Percentiles rank a stretch among this genome's conserved stretches.
Evolutionary conservation across 2,113 vertebrate genomes (phyloP).

Genomic region (Cololabis saira): DNA sequence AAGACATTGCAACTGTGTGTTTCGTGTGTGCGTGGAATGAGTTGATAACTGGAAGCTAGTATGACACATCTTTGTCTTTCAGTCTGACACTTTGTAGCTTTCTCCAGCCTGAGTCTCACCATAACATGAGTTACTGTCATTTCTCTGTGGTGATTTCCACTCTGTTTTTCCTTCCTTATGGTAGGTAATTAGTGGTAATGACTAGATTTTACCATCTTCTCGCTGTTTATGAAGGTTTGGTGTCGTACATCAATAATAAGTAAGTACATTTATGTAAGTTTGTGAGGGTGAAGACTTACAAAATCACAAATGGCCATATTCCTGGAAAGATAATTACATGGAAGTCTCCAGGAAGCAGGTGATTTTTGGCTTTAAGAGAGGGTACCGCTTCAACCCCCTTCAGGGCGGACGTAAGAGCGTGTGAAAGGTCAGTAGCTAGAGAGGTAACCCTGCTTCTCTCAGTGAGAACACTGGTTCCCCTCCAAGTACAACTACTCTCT

Average conservation of each 20-base stretch:
- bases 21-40: constrained; percentile 30
- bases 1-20: constrained; percentile 31
- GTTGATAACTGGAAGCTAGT: constrained; percentile 35
- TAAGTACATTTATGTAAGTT: constrained; percentile 3
- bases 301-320: constrained; percentile 37
- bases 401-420: constrained; percentile 42
- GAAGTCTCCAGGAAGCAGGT: constrained; percentile 60
- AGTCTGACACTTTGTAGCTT: constrained; percentile 53
- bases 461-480: constrained; percentile 39
- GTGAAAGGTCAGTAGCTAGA: constrained; percentile 47
- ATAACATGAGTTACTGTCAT: constrained; percentile 46
- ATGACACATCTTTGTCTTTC: constrained; percentile 59
- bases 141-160: constrained; percentile 21
- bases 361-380: constrained; percentile 39
- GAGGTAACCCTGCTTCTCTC: constrained; percentile 28
- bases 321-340: constrained; percentile 55
- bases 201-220: background rate
- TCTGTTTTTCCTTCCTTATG: background rate
- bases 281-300: constrained; percentile 10
- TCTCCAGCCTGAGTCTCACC: constrained; percentile 52
- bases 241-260: constrained; percentile 2
- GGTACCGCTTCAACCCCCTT: constrained; percentile 8
- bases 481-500: constrained; percentile 16
- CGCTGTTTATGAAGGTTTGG: background rate
- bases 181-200: background rate